Conservation (phyloP, 2,797 vertebrate genomes). For the Echeneis naucrates region DNA sequence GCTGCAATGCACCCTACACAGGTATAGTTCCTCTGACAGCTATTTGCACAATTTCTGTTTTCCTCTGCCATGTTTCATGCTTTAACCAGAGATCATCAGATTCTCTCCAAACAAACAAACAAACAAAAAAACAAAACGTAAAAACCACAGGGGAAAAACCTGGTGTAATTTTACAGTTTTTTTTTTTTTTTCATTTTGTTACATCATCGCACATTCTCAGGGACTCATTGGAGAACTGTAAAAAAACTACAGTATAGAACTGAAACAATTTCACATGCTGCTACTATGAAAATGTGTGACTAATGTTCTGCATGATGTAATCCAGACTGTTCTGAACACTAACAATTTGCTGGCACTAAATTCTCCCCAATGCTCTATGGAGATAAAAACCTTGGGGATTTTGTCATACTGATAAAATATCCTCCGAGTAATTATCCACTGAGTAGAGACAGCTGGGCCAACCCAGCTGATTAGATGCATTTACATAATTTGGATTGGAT, state of each 20-base stretch:
- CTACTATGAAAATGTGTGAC: constrained; percentile 6
- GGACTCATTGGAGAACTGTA: not conserved
- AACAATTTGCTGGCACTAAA: constrained; percentile 45
- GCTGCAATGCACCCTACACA: constrained; percentile 11
- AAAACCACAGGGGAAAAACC: not conserved
- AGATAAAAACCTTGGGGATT: constrained; percentile 57
- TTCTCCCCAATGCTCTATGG: constrained; percentile 34
- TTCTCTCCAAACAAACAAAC: not conserved
- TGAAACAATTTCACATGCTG: constrained; percentile 1
- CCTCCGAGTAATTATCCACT: constrained; percentile 68
- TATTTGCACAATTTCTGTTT: not conserved
- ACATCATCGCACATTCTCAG: not conserved
- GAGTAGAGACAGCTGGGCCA: constrained; percentile 68
- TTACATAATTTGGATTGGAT: constrained; percentile 69
- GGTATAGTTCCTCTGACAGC: not conserved
- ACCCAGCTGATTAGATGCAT: constrained; percentile 68
- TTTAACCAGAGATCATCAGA: not conserved
- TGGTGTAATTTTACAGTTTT: too few relatives aligned
- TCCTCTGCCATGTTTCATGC: not conserved
- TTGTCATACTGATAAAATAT: constrained; percentile 66
- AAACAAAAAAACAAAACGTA: not conserved
- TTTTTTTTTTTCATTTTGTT: not conserved
- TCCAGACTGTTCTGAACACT: constrained; percentile 16
- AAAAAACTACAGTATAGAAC: not conserved
- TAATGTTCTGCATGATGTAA: constrained; percentile 27